Evolutionary conservation across 2,888 invertebrate species (phyloP), one percentile per base, ranked within the genome.

Genomic region (Oscheius sp.): DNA sequence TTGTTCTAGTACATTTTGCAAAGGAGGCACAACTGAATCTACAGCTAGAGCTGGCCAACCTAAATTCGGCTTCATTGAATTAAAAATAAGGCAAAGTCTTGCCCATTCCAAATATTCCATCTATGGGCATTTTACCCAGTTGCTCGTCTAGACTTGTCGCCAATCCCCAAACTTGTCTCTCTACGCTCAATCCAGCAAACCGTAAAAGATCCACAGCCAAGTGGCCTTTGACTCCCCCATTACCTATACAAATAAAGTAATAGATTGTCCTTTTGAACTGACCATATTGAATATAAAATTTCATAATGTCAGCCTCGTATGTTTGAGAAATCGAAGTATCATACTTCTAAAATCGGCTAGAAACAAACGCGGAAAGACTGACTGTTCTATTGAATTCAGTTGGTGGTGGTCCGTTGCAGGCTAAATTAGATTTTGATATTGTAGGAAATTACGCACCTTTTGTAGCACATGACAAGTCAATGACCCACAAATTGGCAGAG

Each of bases 1-100:
- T 88, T 96, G 95, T 48, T 90, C 89, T 70, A 93, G 90, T 93
- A 96, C 93, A 87, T 92, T 92, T 88, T 96, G 92, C 88, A 98
- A 95, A 61, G 95, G 93, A 0, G 97, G 95, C 42, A 90, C 89
- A 63, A 97, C 96, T 8, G 92, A 91, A 89, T 96, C 95, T 71
- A 96, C 95, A 0, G 96, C 91, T 86, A 98, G 74, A 27, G 79
- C 65, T 58, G 82, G 82, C 82, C 82, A 82, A 67, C 81, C n/a
- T n/a, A n/a, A n/a, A n/a, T n/a, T n/a, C n/a, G n/a, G n/a, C n/a
- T n/a, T n/a, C n/a, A n/a, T n/a, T n/a, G n/a, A n/a, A n/a, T n/a
- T n/a, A n/a, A n/a, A n/a, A n/a, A n/a, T n/a, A n/a, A n/a, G n/a
- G n/a, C n/a, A n/a, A n/a, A n/a, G n/a, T n/a, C n/a, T n/a, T n/a